Evolutionary conservation across 2,797 vertebrate genomes (phyloP), one percentile per base, ranked within the genome.

Genomic region (Enteromius thamalakanensis): DNA sequence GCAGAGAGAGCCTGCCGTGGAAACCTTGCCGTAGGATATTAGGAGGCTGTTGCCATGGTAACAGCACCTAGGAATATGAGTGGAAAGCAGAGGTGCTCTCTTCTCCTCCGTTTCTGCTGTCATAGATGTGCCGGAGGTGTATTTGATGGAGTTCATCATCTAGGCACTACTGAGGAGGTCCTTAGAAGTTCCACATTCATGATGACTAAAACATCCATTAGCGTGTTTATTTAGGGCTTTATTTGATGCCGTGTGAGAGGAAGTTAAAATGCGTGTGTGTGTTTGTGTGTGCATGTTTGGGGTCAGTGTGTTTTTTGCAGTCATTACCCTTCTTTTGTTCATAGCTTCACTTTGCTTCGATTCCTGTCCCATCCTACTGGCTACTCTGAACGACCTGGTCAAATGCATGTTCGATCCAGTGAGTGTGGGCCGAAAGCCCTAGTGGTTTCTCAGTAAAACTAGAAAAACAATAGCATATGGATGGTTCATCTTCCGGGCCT

Each of bases 31-130:
- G 75, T 84, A 72, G 86, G 82, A 84, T 87, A 87, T 86, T 81
- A 80, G 87, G 76, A 85, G 88, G 86, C 82, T 86, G 88, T 89
- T 87, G 87, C 87, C 84, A 89, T 88, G 80, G 88, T 85, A 86
- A 88, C 86, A 83, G 77, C 55, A 84, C 86, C 86, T 84, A 49
- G n/a, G 74, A 74, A 84, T 80, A 80, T 75, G 84, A 86, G 84
- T 79, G 74, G 76, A 84, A 84, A 79, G 86, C 68, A 80, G 87
- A 87, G 86, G 88, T 88, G 80, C 55, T 76, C 77, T 81, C 79
- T 76, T 84, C 82, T 84, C 68, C 74, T 70, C 74, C 37, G 80
- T 84, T 80, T 82, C 76, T 82, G 86, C 84, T 77, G 86, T 87
- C 81, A 84, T 84, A 80, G 84, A 69, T 87, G 67, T 72, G 65